phyloP scores from a whole-genome alignment of 2,797 vertebrate genomes.

The Enteromius viviparus region DNA sequence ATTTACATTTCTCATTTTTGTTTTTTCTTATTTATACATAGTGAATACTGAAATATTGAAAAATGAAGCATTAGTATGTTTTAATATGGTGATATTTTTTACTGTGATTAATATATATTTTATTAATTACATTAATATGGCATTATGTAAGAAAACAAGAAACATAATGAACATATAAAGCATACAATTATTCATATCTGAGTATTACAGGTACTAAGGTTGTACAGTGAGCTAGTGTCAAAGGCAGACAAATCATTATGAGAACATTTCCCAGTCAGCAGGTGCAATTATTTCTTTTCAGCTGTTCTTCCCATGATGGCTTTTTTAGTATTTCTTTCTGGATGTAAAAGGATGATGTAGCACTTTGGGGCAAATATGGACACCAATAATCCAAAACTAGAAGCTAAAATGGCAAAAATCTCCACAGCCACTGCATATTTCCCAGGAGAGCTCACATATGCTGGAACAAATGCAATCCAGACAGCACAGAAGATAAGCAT shows the following conservation, averaged over 20 bases:
- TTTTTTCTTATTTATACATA: neutral
- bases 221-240: neutral
- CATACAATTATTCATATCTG: neutral
- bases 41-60: neutral
- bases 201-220: neutral
- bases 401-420: slow-evolving; percentile 32
- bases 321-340: slow-evolving; percentile 61
- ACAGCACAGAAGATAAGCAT: slow-evolving; percentile 1
- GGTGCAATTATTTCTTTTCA: neutral
- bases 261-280: neutral
- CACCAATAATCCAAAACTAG: neutral
- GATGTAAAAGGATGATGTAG: neutral
- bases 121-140: neutral
- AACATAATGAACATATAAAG: neutral
- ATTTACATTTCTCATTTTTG: neutral
- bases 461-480: slow-evolving; percentile 1
- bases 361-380: neutral
- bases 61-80: neutral
- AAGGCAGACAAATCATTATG: neutral
- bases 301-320: slow-evolving; percentile 55
- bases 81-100: neutral
- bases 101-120: neutral
- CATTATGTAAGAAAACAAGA: neutral
- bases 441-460: neutral
- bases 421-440: neutral